Evolutionary conservation across 2,113 vertebrate species (phyloP), one percentile per base, ranked within the genome.

Genomic region (Guaruba guarouba): DNA sequence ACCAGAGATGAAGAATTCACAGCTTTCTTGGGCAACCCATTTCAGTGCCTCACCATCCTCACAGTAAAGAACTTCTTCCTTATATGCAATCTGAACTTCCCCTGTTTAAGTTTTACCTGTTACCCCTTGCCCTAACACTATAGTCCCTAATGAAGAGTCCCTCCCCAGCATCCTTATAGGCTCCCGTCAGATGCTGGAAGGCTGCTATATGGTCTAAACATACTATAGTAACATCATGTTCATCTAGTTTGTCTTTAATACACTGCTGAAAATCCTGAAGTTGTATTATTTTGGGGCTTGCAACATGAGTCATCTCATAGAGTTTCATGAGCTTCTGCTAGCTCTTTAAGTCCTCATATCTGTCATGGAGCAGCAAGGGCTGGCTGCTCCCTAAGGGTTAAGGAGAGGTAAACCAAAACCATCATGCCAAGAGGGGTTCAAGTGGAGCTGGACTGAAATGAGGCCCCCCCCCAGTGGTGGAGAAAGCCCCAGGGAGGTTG

Each of bases 391-490:
- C 33, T n/a, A 27, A 27, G 31, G 6, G 11, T 2, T 12, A 17
- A 9, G 11, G 9, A 4, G 12, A 80, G 7, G 8, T 15, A 12
- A 68, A 52, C n/a, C 2, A 55, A 23, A 35, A 64, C 15, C 54
- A 41, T 9, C 1, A 3, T 70, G 4, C 14, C 27, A 35, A 33
- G 41, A 61, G 13, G 7, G 13, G 2, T 24, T 79, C 9, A 18
- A 25, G 31, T 37, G 33, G 17, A 14, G 6, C 33, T 82, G 83
- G 27, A 39, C 13, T 69, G 23, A 82, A 82, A 63, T 35, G 14
- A 1, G 2, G 2, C 6, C 4, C 15, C 23, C 14, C 29, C 14
- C 8, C 24, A 35, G 1, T 35, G 17, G 1, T 31, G 10, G 7
- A n/a, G n/a, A 31, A 86, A 29, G 9, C 16, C 17, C 7, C 1